Base-by-base conservation (phyloP, 1,140 invertebrate species). In the Cotesia glomerata region DNA sequence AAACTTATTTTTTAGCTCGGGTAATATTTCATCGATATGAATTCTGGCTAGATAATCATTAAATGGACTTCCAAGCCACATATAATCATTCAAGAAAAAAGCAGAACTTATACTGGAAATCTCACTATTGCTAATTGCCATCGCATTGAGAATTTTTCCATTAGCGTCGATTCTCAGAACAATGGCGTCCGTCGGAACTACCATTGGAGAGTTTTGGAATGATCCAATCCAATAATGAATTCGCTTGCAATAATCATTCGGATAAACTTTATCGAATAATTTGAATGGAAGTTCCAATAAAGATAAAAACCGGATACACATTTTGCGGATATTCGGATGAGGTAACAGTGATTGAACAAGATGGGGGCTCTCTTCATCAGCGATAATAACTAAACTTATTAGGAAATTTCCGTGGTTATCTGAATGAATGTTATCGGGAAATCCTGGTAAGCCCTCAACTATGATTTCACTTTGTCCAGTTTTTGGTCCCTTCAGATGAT, bases 361-460 rank as follows among this genome's bases (percentile, higher is more conserved):
- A 4, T 81, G 32, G 0, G 90, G 90, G 77, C 90, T 74, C 11
- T 89, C 80, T 1, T 86, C 80, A 77, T 91, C 89, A 7, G 88
- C 82, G 7, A 85, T 81, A 0, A 79, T 45, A 9, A 92, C 84
- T 11, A 95, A 78, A 2, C 89, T 87, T 0, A 94, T 87, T 71
- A 93, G 89, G 76, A 94, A 90, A 7, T 92, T 93, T 35, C 91
- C 92, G 34, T 89, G 83, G 18, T 88, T 89, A 79, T 92, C 92
- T 0, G 85, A 84, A 52, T 92, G 89, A 36, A 96, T 82, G 82
- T 95, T 96, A 82, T 97, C 95, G n/a, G 94, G 93, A 5, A 89
- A 68, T 78, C 95, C 95, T 61, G 95, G 94, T 71, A 97, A 85
- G 61, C 92, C 92, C 79, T 93, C 91, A n/a, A 92, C 78, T 78